Evolutionary conservation across 2,113 vertebrate species (phyloP).

Genomic region (Charadrius vociferus): DNA sequence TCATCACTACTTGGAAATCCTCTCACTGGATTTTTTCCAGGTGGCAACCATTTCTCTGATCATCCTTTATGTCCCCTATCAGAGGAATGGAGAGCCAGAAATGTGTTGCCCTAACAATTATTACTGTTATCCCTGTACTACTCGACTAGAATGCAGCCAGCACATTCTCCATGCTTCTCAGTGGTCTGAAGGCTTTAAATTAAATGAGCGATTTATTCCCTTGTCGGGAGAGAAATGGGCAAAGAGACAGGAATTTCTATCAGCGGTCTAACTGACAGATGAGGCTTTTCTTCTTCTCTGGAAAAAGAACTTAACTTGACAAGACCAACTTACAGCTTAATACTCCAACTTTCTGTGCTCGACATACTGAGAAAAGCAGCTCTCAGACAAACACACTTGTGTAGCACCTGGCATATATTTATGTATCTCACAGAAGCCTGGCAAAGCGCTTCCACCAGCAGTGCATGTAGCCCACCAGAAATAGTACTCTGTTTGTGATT

Average conservation of each 20-base stretch:
- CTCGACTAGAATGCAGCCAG: not conserved
- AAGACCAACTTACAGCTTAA: slow-evolving; percentile 22
- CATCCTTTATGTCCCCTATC: not conserved
- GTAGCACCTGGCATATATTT: not conserved
- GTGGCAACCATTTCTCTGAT: not conserved
- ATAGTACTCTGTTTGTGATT: not conserved
- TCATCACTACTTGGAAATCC: not conserved
- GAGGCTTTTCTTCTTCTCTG: not conserved
- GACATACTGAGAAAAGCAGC: not conserved
- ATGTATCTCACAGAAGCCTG: not conserved
- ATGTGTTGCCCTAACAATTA: not conserved
- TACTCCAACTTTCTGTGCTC: not conserved
- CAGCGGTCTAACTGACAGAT: not conserved
- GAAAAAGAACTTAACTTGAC: not conserved
- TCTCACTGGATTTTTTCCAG: slow-evolving; percentile 37
- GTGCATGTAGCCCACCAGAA: not conserved
- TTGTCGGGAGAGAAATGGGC: slow-evolving; percentile 17
- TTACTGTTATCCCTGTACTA: not conserved
- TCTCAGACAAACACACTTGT: not conserved
- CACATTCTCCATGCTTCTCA: not conserved
- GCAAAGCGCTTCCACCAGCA: not conserved
- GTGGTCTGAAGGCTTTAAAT: slow-evolving; percentile 10
- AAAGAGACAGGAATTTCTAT: not conserved
- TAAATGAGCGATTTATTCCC: not conserved
- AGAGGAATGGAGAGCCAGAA: not conserved